Percentiles rank a stretch among this genome's conserved stretches.
phyloP scores from a whole-genome alignment of 2,888 invertebrate species.

The Disparrhopalites patrizii region DNA sequence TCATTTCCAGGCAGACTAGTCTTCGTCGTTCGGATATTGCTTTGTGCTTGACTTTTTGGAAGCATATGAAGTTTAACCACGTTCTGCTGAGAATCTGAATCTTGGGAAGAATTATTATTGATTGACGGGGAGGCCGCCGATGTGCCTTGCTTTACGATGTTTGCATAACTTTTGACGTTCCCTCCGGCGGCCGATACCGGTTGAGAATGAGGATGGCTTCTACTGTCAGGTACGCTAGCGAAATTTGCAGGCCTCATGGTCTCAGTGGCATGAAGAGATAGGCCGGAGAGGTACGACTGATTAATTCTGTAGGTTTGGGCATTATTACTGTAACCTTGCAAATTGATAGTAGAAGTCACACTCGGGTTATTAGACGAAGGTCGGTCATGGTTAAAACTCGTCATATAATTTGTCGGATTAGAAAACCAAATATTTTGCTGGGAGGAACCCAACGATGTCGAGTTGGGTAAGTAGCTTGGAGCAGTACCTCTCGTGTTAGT shows the following conservation, averaged over 20 bases:
- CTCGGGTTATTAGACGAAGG: neutral
- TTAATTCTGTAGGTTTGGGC: conserved; percentile 15
- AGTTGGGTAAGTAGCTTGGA: neutral
- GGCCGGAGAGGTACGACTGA: neutral
- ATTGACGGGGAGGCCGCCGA: neutral
- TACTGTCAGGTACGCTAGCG: neutral
- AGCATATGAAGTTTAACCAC: neutral
- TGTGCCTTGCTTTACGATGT: conserved; percentile 39
- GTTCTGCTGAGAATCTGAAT: neutral
- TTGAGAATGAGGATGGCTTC: neutral
- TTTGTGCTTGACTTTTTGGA: neutral
- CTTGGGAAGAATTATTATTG: conserved; percentile 5
- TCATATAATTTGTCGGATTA: neutral
- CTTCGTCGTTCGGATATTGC: neutral
- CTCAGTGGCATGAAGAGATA: neutral
- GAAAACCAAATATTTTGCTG: conserved; percentile 12
- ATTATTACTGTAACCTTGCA: conserved; percentile 7
- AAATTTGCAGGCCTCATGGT: neutral
- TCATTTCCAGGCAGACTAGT: neutral
- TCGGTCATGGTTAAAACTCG: neutral
- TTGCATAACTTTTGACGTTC: conserved; percentile 30
- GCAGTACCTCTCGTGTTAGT: neutral
- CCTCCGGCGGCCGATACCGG: neutral
- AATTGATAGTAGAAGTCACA: neutral
- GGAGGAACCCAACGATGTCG: neutral